Percentiles rank a stretch among this genome's conserved stretches.
These are phyloP conservation scores for Eptesicus fuscus DNA, from an alignment of 2,113 vertebrate species.

Conservation along the genomic window DNA sequence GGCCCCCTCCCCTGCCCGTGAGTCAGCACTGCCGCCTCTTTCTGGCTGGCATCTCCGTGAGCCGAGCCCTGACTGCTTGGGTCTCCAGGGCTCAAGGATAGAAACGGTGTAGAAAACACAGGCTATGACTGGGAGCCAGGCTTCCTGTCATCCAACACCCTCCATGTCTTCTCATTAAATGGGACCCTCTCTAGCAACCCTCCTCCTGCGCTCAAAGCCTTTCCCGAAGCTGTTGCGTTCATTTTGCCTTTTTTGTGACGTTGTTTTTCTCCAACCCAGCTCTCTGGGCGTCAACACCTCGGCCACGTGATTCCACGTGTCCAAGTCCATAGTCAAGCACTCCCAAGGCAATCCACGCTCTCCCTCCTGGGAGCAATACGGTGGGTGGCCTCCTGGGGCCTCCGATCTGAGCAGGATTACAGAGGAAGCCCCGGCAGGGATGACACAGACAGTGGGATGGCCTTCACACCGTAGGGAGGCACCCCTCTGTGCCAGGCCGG, in stretches of 20 bases:
- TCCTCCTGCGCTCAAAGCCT: background rate
- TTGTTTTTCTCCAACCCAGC: background rate
- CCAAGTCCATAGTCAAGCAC: background rate
- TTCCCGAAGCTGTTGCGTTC: background rate
- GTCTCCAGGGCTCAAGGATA: background rate
- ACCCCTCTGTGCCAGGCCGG: background rate
- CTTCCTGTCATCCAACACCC: background rate
- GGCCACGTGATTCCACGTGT: background rate
- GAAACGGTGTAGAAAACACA: background rate
- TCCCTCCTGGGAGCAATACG: background rate
- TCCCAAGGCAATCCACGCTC: background rate
- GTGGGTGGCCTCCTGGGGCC: background rate
- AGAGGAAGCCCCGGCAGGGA: background rate
- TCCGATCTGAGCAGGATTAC: background rate
- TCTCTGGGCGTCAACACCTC: background rate
- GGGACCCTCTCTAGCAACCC: background rate
- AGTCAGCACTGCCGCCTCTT: background rate
- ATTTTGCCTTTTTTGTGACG: background rate
- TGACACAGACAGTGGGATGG: background rate
- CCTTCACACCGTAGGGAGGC: background rate
- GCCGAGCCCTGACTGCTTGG: background rate
- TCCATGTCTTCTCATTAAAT: background rate
- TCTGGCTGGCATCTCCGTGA: background rate
- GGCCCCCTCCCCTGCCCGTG: fast-evolving
- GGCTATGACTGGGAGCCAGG: background rate